phyloP scores from a whole-genome alignment of 92 coral and sea anemone genomes.

The Epizoanthus rinbou region DNA sequence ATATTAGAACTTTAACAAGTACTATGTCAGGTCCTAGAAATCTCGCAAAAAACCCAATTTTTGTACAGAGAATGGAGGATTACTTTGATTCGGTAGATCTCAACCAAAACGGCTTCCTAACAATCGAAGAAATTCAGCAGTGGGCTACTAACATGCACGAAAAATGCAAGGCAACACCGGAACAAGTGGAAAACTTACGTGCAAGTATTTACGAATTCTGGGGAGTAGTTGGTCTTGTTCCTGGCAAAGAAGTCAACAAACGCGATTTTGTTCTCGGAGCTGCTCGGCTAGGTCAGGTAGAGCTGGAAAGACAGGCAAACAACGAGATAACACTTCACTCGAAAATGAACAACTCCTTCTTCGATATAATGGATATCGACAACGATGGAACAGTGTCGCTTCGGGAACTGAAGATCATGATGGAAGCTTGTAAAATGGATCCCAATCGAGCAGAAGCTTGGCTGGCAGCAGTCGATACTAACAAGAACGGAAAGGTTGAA shows the following conservation, averaged over 20 bases:
- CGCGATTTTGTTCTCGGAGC: slow-evolving; percentile 58
- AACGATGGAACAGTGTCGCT: slow-evolving; percentile 66
- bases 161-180: slow-evolving; percentile 56
- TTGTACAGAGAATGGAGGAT: slow-evolving; percentile 54
- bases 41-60: slow-evolving; percentile 48
- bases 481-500: slow-evolving; percentile 72
- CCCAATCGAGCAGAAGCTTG: slow-evolving; percentile 63
- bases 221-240: slow-evolving; percentile 66
- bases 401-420: slow-evolving; percentile 60
- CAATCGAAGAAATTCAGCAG: slow-evolving; percentile 63
- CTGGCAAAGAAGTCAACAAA: slow-evolving; percentile 65
- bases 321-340: slow-evolving; percentile 58
- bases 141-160: slow-evolving; percentile 65
- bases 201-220: slow-evolving; percentile 53
- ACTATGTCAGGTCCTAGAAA: slow-evolving; percentile 41
- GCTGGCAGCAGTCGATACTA: slow-evolving; percentile 67
- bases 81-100: slow-evolving; percentile 71
- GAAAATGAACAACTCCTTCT: slow-evolving; percentile 65
- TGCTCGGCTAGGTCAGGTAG: slow-evolving; percentile 60
- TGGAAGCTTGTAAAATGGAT: slow-evolving; percentile 71
- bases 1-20: not conserved
- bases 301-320: slow-evolving; percentile 52
- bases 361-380: slow-evolving; percentile 69
- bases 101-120: slow-evolving; percentile 59
- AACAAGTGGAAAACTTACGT: slow-evolving; percentile 47